These are phyloP conservation scores for Naso thynnoides DNA, from an alignment of 2,797 vertebrate genomes.

Conservation along the genomic window DNA sequence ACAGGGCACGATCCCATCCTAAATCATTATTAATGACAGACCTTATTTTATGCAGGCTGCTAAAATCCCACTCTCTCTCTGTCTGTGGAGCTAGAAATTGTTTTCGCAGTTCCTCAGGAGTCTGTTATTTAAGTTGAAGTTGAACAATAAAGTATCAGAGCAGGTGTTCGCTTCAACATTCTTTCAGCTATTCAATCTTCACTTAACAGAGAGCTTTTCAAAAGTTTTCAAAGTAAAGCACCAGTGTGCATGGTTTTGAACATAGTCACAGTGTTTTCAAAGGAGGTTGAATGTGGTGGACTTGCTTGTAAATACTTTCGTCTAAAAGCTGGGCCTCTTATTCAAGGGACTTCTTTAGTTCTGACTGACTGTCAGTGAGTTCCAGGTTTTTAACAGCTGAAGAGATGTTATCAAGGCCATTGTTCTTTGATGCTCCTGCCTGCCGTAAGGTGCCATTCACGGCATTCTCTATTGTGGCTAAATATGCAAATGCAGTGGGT, in stretches of 20 bases:
- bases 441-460: too few relatives aligned
- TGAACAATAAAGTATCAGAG: conserved; percentile 18
- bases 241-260: conserved; percentile 1
- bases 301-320: too few relatives aligned
- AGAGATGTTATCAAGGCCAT: too few relatives aligned
- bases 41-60: conserved; percentile 49
- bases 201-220: not conserved
- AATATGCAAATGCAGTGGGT: too few relatives aligned
- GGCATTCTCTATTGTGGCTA: too few relatives aligned
- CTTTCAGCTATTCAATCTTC: not conserved
- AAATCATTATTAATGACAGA: conserved; percentile 76
- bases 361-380: too few relatives aligned
- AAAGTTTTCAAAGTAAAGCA: not conserved
- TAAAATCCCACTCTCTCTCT: conserved; percentile 10
- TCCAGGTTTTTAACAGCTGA: too few relatives aligned
- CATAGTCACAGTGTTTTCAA: not conserved
- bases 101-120: conserved; percentile 6
- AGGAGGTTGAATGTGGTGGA: too few relatives aligned
- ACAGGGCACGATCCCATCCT: conserved; percentile 60
- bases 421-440: too few relatives aligned
- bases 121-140: conserved; percentile 39
- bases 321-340: too few relatives aligned
- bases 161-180: not conserved
- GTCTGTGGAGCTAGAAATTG: conserved; percentile 10
- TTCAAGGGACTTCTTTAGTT: too few relatives aligned